A percentile compares a stretch with the other conserved stretches of the same genome.
Conservation (phyloP, 2,888 invertebrate genomes). For the Dicranocentrus wangi region DNA sequence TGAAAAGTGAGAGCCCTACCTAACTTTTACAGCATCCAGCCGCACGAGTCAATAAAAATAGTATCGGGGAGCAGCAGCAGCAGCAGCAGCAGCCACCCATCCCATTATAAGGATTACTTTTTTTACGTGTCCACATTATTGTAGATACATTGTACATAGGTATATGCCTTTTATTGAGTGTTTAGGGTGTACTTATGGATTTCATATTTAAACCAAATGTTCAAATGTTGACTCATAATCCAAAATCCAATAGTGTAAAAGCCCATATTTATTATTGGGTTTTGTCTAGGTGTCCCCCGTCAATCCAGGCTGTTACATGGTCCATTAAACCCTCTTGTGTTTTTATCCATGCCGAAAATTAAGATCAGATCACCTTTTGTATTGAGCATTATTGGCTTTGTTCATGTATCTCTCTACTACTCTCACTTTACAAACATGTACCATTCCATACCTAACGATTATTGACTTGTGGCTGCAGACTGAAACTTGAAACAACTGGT, state of each 20-base stretch:
- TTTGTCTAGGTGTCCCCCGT: not conserved
- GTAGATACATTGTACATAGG: not conserved
- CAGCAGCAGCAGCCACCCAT: not conserved
- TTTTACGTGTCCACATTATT: not conserved
- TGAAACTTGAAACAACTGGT: not conserved
- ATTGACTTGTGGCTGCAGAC: not conserved
- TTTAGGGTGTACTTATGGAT: too few relatives aligned
- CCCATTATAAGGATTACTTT: not conserved
- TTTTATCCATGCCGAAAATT: too few relatives aligned
- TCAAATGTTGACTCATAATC: not conserved
- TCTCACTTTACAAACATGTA: not conserved
- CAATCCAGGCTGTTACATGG: not conserved
- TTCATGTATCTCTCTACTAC: not conserved
- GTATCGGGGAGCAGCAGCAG: too few relatives aligned
- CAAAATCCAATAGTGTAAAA: too few relatives aligned
- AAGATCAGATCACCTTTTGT: too few relatives aligned
- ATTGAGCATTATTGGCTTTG: too few relatives aligned
- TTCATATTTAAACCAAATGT: too few relatives aligned
- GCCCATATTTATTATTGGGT: too few relatives aligned
- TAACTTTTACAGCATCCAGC: not conserved
- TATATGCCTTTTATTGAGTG: too few relatives aligned
- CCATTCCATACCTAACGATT: too few relatives aligned
- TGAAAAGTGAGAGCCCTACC: too few relatives aligned
- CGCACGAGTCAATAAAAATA: not conserved
- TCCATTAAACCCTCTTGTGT: not conserved